phyloP scores from a whole-genome alignment of 2,888 invertebrate species.

The Tyria jacobaeae region DNA sequence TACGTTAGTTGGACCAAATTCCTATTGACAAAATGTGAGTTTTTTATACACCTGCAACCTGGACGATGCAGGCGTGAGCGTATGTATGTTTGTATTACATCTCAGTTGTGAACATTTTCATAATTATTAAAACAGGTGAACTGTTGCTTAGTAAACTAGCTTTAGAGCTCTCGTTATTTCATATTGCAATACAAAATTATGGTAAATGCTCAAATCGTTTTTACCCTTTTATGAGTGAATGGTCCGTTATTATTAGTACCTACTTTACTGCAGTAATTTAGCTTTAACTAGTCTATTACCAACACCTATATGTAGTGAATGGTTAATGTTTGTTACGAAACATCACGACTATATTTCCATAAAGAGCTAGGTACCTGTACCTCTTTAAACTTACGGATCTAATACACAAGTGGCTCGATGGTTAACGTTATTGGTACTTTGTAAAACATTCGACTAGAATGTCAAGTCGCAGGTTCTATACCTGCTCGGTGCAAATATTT shows the following conservation, averaged over 20 bases:
- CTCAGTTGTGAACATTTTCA: too few relatives aligned
- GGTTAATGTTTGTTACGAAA: not conserved
- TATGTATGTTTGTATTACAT: too few relatives aligned
- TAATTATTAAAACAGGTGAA: not conserved
- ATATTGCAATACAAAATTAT: not conserved
- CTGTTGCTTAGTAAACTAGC: not conserved
- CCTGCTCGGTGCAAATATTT: too few relatives aligned
- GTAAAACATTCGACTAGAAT: too few relatives aligned
- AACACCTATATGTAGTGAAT: not conserved
- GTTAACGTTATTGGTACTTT: too few relatives aligned
- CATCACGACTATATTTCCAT: not conserved
- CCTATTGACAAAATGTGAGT: too few relatives aligned
- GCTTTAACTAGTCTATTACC: not conserved
- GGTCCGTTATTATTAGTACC: not conserved
- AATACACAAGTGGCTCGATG: not conserved
- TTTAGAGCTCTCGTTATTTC: not conserved
- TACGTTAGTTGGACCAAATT: too few relatives aligned
- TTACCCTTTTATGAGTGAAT: conserved; percentile 4
- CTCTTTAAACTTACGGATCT: not conserved
- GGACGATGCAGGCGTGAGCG: too few relatives aligned
- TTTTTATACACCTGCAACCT: too few relatives aligned
- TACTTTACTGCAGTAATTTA: not conserved
- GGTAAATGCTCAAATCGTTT: not conserved
- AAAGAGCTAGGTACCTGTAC: not conserved
- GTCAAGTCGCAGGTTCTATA: too few relatives aligned